phyloP scores from a whole-genome alignment of 1,140 invertebrate genomes.

The Trichonephila clavipes region DNA sequence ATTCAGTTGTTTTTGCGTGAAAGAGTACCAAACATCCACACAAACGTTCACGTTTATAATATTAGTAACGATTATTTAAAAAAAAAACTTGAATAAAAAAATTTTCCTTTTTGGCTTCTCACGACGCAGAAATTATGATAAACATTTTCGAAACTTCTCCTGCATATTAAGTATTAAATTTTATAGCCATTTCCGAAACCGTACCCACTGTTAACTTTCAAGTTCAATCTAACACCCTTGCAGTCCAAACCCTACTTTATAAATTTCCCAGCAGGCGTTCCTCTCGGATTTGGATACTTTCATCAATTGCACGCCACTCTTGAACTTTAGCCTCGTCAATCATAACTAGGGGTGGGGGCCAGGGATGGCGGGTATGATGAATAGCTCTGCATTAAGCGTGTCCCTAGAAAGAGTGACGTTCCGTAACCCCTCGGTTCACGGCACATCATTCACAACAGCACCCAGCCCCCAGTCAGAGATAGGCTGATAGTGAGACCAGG shows the following conservation, averaged over 20 bases:
- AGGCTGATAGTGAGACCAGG: background rate
- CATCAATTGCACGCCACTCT: constrained; percentile 32
- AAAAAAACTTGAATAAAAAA: too few relatives aligned
- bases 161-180: too few relatives aligned
- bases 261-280: constrained; percentile 18
- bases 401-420: constrained; percentile 45
- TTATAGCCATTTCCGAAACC: too few relatives aligned
- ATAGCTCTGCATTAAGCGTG: constrained; percentile 65
- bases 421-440: constrained; percentile 35
- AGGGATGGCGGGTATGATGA: constrained; percentile 52
- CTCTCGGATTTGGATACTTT: constrained; percentile 23
- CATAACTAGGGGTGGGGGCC: background rate
- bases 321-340: constrained; percentile 54
- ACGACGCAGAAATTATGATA: too few relatives aligned
- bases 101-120: too few relatives aligned
- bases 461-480: background rate
- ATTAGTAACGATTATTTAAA: too few relatives aligned
- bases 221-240: too few relatives aligned
- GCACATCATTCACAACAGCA: constrained; percentile 42
- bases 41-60: too few relatives aligned
- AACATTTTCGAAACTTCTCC: too few relatives aligned
- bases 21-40: too few relatives aligned
- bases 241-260: background rate
- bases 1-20: too few relatives aligned
- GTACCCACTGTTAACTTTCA: too few relatives aligned